Evolutionary conservation across 2,888 invertebrate species (phyloP).

Genomic region (Polylopha cassiicola): DNA sequence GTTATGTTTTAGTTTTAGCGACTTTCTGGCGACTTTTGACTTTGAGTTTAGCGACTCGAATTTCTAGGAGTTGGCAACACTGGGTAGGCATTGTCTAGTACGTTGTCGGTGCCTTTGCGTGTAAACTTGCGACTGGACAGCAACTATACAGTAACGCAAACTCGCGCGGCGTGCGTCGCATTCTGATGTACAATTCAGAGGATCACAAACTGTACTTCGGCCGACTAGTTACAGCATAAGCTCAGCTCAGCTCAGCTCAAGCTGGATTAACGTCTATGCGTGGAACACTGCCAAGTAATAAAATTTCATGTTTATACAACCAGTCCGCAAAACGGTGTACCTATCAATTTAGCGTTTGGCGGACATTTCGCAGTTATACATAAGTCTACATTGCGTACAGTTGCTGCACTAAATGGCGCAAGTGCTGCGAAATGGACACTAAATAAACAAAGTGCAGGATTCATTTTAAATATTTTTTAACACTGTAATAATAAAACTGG

Average conservation of each 20-base stretch:
- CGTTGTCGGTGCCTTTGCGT: conserved; percentile 27
- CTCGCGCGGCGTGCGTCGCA: conserved; percentile 33
- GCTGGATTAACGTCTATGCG: conserved; percentile 65
- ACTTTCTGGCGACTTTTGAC: too few relatives aligned
- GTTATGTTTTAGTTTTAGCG: too few relatives aligned
- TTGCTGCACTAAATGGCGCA: conserved; percentile 37
- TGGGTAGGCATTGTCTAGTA: conserved; percentile 12
- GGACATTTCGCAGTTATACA: conserved; percentile 37
- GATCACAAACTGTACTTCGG: conserved; percentile 11
- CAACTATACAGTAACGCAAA: too few relatives aligned
- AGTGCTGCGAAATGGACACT: conserved; percentile 32
- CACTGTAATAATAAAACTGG: conserved; percentile 37
- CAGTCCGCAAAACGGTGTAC: conserved; percentile 61
- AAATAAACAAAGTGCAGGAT: conserved; percentile 36
- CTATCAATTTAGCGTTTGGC: conserved; percentile 37
- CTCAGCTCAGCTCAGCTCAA: too few relatives aligned
- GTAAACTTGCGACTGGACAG: conserved; percentile 34
- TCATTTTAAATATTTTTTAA: conserved; percentile 48
- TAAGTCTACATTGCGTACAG: too few relatives aligned
- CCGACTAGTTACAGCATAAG: conserved; percentile 48
- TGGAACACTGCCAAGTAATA: conserved; percentile 76
- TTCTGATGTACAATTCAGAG: conserved; percentile 29
- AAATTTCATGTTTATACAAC: conserved; percentile 72
- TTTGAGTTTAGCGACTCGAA: too few relatives aligned
- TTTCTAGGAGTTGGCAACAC: too few relatives aligned